These are phyloP conservation scores for Ditula angustiorana DNA, from an alignment of 2,888 invertebrate species.

Conservation along the genomic window DNA sequence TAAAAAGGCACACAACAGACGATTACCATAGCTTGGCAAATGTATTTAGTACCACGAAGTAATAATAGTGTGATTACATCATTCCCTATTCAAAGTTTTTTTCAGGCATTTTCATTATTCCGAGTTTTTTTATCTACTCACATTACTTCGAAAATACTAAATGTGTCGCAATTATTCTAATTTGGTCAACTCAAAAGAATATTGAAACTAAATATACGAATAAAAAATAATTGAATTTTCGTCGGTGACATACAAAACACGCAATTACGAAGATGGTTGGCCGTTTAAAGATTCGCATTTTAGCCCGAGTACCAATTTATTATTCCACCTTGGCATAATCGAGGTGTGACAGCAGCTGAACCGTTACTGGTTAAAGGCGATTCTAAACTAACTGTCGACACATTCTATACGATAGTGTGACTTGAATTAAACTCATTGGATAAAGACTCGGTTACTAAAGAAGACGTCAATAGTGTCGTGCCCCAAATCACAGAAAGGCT, in stretches of 20 bases:
- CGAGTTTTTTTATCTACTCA: too few relatives aligned
- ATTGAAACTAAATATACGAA: neutral
- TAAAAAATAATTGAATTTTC: neutral
- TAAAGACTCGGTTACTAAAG: constrained; percentile 21
- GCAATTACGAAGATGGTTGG: neutral
- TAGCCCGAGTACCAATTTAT: neutral
- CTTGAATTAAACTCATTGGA: constrained; percentile 41
- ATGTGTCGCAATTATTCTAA: neutral
- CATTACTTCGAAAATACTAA: too few relatives aligned
- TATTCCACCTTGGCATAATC: constrained; percentile 2
- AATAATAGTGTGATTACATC: too few relatives aligned
- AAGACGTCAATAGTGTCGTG: constrained; percentile 20
- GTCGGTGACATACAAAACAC: neutral
- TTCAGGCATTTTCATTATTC: neutral
- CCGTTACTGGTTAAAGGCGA: constrained; percentile 64
- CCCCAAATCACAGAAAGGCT: constrained; percentile 8
- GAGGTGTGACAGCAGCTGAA: constrained; percentile 48
- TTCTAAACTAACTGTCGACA: constrained; percentile 73
- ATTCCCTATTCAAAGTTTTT: too few relatives aligned
- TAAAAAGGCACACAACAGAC: too few relatives aligned
- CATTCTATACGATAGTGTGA: constrained; percentile 56
- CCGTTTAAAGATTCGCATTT: neutral
- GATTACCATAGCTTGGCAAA: too few relatives aligned
- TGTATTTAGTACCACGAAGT: too few relatives aligned
- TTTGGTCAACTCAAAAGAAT: neutral